A percentile compares a stretch with the other conserved stretches of the same genome.
Evolutionary conservation across 1,140 invertebrate species (phyloP).

Genomic region (Neotoxoptera formosana): DNA sequence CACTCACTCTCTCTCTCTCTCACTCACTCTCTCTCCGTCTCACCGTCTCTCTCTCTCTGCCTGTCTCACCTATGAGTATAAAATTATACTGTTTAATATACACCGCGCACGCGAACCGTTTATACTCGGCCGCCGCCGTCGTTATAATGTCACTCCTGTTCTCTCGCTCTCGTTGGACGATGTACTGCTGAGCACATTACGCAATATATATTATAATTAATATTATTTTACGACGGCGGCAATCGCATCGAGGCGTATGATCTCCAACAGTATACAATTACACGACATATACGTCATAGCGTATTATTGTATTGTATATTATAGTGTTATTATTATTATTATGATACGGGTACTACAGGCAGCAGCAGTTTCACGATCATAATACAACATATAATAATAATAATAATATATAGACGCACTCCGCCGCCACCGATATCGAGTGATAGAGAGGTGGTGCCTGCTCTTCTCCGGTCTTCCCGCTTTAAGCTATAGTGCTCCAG

Average conservation of each 20-base stretch:
- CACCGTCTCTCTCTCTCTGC: too few relatives aligned
- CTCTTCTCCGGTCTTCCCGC: not conserved
- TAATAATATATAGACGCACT: not conserved
- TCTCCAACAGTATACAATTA: too few relatives aligned
- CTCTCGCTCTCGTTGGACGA: not conserved
- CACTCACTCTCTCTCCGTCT: not conserved
- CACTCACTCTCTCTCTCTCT: not conserved
- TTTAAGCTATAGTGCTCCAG: not conserved
- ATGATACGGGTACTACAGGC: too few relatives aligned
- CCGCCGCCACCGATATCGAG: not conserved
- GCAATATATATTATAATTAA: slow-evolving; percentile 3
- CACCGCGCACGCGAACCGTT: not conserved
- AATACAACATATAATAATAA: not conserved
- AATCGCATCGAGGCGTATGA: too few relatives aligned
- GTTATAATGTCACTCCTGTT: not conserved
- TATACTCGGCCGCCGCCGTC: not conserved
- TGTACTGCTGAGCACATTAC: too few relatives aligned
- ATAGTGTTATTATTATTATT: too few relatives aligned
- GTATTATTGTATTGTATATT: too few relatives aligned
- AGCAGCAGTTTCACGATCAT: not conserved
- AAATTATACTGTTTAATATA: not conserved
- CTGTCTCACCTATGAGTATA: not conserved
- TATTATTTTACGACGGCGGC: not conserved
- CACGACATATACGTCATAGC: too few relatives aligned
- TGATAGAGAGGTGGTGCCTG: not conserved